Base-by-base conservation (phyloP, 2,113 vertebrate genomes). In the Labrus mixtus region DNA sequence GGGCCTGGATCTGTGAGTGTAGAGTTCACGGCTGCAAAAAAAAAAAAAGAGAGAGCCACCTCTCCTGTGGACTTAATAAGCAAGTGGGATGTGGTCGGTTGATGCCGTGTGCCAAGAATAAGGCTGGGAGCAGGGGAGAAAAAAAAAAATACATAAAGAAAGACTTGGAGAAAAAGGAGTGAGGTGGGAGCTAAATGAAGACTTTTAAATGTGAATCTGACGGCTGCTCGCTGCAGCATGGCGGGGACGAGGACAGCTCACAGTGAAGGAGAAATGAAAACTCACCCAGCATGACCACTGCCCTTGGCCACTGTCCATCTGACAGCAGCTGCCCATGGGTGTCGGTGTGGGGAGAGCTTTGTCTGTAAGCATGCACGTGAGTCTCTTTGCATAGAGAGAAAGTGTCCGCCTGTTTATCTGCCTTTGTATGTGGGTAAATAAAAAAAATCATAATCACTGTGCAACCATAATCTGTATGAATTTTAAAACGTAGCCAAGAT, bases 231-330 rank as follows among this genome's bases (percentile, higher is more conserved):
- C 82, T 87, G 78, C 82, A 88, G 87, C 83, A 69, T 41, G 84
- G 73, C 58, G 59, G 66, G 69, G 56, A 46, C 39, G 56, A 78
- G 70, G 80, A 67, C 66, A 68, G 75, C 74, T 83, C 76, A 56
- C 65, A 87, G 74, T 70, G 60, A 75, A 79, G 75, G 83, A 77
- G 72, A 81, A 84, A 88, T 84, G 77, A 88, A 80, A 87, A 86
- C 78, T 70, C 88, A 87, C 76, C 72, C 89, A 87, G 82, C 88
- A 81, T 86, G 85, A 87, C 87, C 86, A 84, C 71, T 84, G 87
- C 82, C 76, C 80, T 88, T 84, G 85, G 86, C 82, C 74, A 58
- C 37, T 66, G 78, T 81, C 84, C 82, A 81, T 80, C 86, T 84
- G 85, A 91, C 78, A 81, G 71, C 71, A 65, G 45, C 68, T 10